Base-by-base conservation (phyloP, 1,140 invertebrate genomes). In the Plectrocnemia conspersa region DNA sequence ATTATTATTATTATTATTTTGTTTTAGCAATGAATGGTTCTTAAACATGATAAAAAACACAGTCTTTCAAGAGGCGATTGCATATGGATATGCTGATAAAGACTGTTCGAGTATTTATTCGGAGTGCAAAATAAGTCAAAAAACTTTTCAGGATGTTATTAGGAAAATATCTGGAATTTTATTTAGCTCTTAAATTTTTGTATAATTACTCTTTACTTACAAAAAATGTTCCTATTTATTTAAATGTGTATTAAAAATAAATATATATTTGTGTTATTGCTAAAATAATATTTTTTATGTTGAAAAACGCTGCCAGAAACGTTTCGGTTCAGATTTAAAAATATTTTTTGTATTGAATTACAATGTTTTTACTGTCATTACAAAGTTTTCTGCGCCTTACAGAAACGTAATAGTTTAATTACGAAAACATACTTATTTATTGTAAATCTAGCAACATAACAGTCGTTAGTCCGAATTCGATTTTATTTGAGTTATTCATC, bases 21-120 rank as follows among this genome's bases (percentile, higher is more conserved):
- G 13, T 58, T 61, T 52, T 44, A 61, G 59, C 23, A 61, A 58
- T 23, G 52, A 58, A 52, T 61, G 59, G 59, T 13, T 61, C 15
- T 13, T 27, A 13, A 25, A 21, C 11, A 22, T 57, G 16, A 13
- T 58, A 27, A 33, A 61, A 4, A 52, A 50, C 5, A 61, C 59
- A 5, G 11, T 52, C 6, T 11, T 58, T 10, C 32, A 49, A 2
- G 52, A 61, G 16, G 59, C 55, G 2, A 46, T 61, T 11, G 13
- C 33, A 1, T 16, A 46, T 11, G 59, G 55, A 1, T 42, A 61
- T 19, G 29, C 32, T n/a, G 46, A n/a, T 3, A 41, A 61, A 22
- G 52, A 36, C 29, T 61, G 59, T 42, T 44, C 59, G 3, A 11
- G 19, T 10, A 52, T 32, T 18, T 61, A 50, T 46, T 18, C 59